Base-by-base conservation (phyloP, 92 coral and sea anemone species). In the Micromussa lordhowensis region DNA sequence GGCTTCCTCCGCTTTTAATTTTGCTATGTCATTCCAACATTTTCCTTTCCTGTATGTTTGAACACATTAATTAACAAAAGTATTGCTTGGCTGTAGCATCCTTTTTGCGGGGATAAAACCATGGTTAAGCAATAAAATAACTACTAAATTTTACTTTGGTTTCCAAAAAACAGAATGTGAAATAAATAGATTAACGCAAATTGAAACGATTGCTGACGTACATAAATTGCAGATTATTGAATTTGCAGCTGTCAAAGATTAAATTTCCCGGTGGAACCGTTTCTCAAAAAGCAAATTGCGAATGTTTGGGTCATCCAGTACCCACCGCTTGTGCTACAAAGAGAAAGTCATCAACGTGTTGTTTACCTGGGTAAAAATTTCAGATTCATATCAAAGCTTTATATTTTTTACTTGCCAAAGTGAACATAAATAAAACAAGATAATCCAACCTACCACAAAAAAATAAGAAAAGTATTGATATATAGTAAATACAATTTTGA, bases 181-280 rank as follows among this genome's bases (percentile, higher is more conserved):
- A 31, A 18, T 36, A n/a, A 72, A 72, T 72, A 72, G 4, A 72
- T 72, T 19, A 72, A 72, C 24, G 4, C 44, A 73, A 73, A 73
- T 73, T 8, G 24, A 36, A 71, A 32, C n/a, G 51, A 35, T 18
- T 24, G 78, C 51, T 16, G 78, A 73, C 78, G 78, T 34, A 19
- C 34, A 5, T 38, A 17, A 73, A 73, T 73, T 10, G 6, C 44
- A 72, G 24, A 32, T 72, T 32, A 19, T 72, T 19, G 18, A 4
- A 72, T 72, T 72, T 72, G 77, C 77, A 72, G 77, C 77, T 72
- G 77, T 72, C 35, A 44, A 72, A 32, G 38, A 72, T 72, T 31
- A 72, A 7, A 72, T 72, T 72, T 72, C 17, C 34, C n/a, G 4
- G 44, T 72, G 4, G 13, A 32, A 32, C 77, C 34, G 9, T 72